Evolutionary conservation across 2,888 invertebrate genomes (phyloP).

Genomic region (Lobophora halterata): DNA sequence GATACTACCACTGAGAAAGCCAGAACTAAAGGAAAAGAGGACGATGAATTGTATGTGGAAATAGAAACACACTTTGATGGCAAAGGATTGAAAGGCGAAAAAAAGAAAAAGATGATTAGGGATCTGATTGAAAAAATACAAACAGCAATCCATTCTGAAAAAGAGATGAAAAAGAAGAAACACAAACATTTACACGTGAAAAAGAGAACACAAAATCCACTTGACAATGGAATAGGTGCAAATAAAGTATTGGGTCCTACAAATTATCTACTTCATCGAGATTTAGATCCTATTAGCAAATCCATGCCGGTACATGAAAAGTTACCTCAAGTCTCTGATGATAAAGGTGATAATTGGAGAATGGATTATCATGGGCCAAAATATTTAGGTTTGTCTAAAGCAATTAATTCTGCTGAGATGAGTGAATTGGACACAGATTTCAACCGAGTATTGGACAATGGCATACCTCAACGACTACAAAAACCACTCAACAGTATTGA

Average conservation of each 20-base stretch:
- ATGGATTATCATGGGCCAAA: constrained; percentile 39
- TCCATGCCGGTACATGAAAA: constrained; percentile 26
- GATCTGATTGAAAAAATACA: constrained; percentile 64
- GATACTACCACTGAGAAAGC: constrained; percentile 24
- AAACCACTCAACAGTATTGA: constrained; percentile 50
- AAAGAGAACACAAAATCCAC: constrained; percentile 57
- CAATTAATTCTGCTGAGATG: constrained; percentile 62
- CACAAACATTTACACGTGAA: constrained; percentile 46
- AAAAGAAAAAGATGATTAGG: constrained; percentile 59
- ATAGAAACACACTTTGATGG: constrained; percentile 72
- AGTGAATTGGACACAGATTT: constrained; percentile 52
- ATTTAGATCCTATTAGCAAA: constrained; percentile 55
- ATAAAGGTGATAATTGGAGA: constrained; percentile 45
- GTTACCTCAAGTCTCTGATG: constrained; percentile 37
- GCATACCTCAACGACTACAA: constrained; percentile 59
- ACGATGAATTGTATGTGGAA: constrained; percentile 67
- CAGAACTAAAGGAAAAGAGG: constrained; percentile 39
- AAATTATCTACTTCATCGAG: constrained; percentile 40
- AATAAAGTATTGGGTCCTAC: constrained; percentile 34
- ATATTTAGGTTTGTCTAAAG: constrained; percentile 48
- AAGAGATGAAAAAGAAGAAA: constrained; percentile 36
- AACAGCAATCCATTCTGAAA: constrained; percentile 55
- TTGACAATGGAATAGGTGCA: constrained; percentile 35
- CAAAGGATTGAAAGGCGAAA: constrained; percentile 60
- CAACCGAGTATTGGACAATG: constrained; percentile 46